These are phyloP conservation scores for Anas acuta DNA, from an alignment of 2,797 vertebrate genomes.

Conservation along the genomic window DNA sequence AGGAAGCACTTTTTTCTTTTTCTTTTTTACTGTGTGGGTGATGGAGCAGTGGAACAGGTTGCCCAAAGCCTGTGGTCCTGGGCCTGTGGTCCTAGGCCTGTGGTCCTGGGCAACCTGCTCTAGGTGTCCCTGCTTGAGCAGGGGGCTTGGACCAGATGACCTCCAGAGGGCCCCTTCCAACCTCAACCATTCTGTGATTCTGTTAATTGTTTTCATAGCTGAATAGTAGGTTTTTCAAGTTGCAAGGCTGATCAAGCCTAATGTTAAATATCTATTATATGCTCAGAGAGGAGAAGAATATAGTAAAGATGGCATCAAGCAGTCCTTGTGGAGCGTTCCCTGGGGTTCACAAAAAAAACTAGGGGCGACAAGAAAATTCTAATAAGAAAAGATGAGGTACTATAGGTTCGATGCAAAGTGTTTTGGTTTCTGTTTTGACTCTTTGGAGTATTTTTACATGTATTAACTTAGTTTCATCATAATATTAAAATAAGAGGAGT, in stretches of 20 bases:
- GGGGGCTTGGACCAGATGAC: not conserved
- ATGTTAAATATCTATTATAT: not conserved
- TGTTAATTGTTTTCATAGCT: constrained; percentile 3
- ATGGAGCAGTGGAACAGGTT: no score
- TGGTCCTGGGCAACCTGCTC: no score
- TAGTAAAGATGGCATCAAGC: constrained; percentile 6
- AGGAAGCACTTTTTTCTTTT: no score
- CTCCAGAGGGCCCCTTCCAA: not conserved
- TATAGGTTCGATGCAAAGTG: not conserved
- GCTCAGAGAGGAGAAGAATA: not conserved
- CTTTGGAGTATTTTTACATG: not conserved
- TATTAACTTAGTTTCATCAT: not conserved
- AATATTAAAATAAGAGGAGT: not conserved
- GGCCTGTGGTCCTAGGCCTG: no score
- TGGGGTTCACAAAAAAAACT: not conserved
- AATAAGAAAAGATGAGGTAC: not conserved
- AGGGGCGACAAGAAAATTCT: constrained; percentile 19
- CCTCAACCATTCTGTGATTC: not conserved
- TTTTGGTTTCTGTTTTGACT: not conserved
- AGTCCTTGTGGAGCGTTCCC: not conserved
- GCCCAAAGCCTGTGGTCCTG: no score
- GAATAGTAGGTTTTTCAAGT: not conserved
- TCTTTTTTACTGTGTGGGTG: no score
- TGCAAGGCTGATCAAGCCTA: not conserved
- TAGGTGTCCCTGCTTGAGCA: no score